These are phyloP conservation scores for Nebria ingens DNA, from an alignment of 1,140 invertebrate genomes.

Conservation along the genomic window DNA sequence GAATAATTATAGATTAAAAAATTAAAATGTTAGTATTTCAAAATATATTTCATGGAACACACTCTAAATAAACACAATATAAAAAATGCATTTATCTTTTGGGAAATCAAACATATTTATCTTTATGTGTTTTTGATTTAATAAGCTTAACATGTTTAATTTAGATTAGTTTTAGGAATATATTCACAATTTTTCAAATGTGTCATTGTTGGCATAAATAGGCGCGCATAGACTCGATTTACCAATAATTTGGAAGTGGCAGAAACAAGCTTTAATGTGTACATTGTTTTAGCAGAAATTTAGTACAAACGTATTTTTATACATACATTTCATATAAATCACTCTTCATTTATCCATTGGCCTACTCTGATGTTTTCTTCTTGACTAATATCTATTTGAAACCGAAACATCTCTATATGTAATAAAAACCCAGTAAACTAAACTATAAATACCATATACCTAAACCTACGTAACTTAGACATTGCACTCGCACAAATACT, in stretches of 20 bases:
- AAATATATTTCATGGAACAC: no score
- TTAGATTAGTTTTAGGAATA: no score
- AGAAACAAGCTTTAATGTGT: constrained; percentile 3
- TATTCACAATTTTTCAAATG: no score
- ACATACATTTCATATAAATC: not conserved
- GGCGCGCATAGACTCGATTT: no score
- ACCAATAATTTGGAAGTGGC: not conserved
- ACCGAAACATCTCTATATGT: not conserved
- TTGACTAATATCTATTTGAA: not conserved
- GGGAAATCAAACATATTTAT: no score
- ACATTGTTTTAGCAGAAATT: not conserved
- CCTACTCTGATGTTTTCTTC: not conserved
- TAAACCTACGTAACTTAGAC: not conserved
- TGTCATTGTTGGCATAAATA: no score
- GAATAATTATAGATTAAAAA: no score
- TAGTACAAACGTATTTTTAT: constrained; percentile 3
- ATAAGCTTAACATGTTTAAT: no score
- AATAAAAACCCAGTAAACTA: not conserved
- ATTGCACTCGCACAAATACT: constrained; percentile 7
- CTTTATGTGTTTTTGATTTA: no score
- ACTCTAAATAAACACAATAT: no score
- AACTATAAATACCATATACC: not conserved
- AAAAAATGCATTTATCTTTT: no score
- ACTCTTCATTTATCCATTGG: not conserved
- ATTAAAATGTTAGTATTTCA: no score